These are phyloP conservation scores for Dendrophyllia cribrosa DNA, from an alignment of 64 coral and sea anemone genomes.

Conservation along the genomic window DNA sequence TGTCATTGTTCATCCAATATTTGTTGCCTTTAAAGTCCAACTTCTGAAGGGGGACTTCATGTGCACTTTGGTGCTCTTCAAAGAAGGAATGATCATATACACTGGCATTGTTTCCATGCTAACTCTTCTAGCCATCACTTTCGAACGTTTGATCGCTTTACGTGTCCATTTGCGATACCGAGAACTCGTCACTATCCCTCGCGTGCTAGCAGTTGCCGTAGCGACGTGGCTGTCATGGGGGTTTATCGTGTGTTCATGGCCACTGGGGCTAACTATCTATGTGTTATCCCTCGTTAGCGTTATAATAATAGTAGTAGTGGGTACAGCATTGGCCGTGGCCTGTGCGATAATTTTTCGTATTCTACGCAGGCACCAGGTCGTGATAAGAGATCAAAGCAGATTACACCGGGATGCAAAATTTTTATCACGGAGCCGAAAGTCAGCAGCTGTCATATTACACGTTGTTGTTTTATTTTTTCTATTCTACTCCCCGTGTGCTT, in stretches of 20 bases:
- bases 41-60: not conserved
- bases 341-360: slow-evolving; percentile 21
- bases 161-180: not conserved
- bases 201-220: not conserved
- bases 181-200: not conserved
- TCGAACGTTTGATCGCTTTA: slow-evolving; percentile 4
- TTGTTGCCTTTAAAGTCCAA: slow-evolving; percentile 41
- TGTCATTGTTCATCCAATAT: slow-evolving; percentile 57
- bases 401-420: not conserved
- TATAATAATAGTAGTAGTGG: not conserved
- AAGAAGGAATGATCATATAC: slow-evolving; percentile 22
- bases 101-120: slow-evolving; percentile 6
- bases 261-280: not conserved
- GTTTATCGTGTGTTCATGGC: not conserved
- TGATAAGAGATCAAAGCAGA: not conserved
- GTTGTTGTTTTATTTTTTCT: slow-evolving; percentile 5
- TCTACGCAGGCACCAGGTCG: not conserved
- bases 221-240: not conserved
- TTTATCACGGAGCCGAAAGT: not conserved
- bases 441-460: not conserved
- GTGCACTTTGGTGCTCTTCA: not conserved
- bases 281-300: not conserved
- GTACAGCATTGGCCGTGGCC: not conserved
- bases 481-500: not conserved
- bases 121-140: not conserved